phyloP scores from a whole-genome alignment of 1,140 invertebrate genomes.

The Metaphire vulgaris region DNA sequence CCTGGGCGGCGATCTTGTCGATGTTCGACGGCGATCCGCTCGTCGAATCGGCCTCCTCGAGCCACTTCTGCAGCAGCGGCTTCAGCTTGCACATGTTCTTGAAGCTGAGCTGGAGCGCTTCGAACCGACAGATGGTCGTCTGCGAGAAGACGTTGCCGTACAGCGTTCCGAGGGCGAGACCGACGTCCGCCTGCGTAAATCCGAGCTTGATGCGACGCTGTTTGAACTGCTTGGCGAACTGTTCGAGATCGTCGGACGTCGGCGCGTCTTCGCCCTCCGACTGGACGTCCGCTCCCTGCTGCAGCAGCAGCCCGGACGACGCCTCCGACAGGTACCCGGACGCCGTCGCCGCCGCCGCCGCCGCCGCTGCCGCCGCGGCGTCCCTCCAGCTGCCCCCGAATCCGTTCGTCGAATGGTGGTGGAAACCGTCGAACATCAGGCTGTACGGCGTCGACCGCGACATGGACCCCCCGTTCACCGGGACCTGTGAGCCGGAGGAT shows the following conservation, averaged over 20 bases:
- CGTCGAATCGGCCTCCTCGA: constrained; percentile 96
- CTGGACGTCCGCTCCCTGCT: constrained; percentile 31
- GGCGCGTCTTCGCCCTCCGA: constrained; percentile 73
- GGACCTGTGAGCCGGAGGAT: neutral
- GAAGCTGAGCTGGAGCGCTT: constrained; percentile 96
- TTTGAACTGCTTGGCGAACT: constrained; percentile 99
- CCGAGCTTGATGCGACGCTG: constrained; percentile 97
- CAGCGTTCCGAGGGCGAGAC: constrained; percentile 90
- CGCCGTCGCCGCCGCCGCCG: no score
- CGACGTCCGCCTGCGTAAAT: constrained; percentile 89
- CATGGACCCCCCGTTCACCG: neutral
- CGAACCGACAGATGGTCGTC: constrained; percentile 99
- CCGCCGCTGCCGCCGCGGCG: no score
- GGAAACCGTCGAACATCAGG: constrained; percentile 1
- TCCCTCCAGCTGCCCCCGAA: neutral
- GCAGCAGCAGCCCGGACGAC: neutral
- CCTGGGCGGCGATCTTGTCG: constrained; percentile 95
- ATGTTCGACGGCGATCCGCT: constrained; percentile 94
- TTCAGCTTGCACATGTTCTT: constrained; percentile 99
- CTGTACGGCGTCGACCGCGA: constrained; percentile 7
- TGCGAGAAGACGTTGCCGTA: constrained; percentile 99
- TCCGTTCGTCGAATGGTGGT: neutral
- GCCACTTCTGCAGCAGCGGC: constrained; percentile 95
- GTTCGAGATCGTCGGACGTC: constrained; percentile 95
- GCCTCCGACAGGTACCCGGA: neutral